Evolutionary conservation across 2,888 invertebrate genomes (phyloP), one percentile per base, ranked within the genome.

Genomic region (Lithophane ornitopus): DNA sequence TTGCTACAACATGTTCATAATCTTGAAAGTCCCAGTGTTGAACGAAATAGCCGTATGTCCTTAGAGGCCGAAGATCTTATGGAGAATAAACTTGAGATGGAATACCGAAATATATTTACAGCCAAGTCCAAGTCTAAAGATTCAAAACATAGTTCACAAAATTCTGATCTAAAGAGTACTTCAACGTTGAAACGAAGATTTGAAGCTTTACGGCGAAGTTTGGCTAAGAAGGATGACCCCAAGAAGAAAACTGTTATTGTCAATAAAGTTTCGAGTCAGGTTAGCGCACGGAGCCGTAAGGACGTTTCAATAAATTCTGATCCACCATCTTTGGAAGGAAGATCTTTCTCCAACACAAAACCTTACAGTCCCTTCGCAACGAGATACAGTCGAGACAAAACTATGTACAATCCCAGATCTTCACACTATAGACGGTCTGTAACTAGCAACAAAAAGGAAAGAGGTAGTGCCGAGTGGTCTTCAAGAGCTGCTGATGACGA

Each of bases 231-330:
- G 77, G 92, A 93, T 34, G 91, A 92, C 62, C 87, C 88, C 0
- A 92, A 90, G 63, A 93, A 88, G 44, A 90, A 87, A 54, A 76
- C 82, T 22, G 62, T 85, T 16, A 67, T 88, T 26, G 73, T 73
- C 0, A 68, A 73, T 58, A 89, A 90, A 76, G 78, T 82, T 6
- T 89, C 92, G 0, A 92, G 89, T 56, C 88, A 86, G 54, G 78
- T 76, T 8, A 91, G 89, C 73, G 70, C 83, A 22, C 81, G 80
- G 3, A 93, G 91, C 82, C 89, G 87, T 65, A 93, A 90, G 87
- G 94, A 95, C 76, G 94, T 92, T 1, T 95, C 95, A 19, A 90
- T 95, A 70, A 89, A 91, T 22, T 95, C 94, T 8, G 95, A 95
- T 73, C 93, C 95, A 19, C 95, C 95, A 3, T 94, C 94, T 52